Percentiles rank a stretch among this genome's conserved stretches.
phyloP scores from a whole-genome alignment of 2,113 vertebrate species.

The Xenopus laevis region DNA sequence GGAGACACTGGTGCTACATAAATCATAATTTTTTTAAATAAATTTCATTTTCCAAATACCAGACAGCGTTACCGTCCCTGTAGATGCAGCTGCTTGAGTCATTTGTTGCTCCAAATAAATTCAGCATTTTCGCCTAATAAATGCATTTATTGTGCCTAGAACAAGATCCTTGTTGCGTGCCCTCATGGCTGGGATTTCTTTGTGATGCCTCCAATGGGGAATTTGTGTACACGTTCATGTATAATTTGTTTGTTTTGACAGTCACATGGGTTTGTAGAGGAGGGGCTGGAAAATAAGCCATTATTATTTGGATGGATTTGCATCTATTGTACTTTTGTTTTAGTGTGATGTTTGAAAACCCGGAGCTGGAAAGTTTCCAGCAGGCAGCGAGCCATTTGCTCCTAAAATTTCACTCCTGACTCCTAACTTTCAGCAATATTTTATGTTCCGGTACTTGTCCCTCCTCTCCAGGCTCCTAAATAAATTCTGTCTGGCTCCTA shows the following conservation, averaged over 20 bases:
- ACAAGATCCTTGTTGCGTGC: too few relatives aligned
- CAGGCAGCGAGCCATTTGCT: neutral
- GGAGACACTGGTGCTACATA: too few relatives aligned
- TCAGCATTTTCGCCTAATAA: too few relatives aligned
- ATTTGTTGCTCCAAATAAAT: too few relatives aligned
- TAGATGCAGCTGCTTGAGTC: too few relatives aligned
- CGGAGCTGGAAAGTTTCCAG: neutral
- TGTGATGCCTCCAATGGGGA: neutral
- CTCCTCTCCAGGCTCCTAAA: neutral
- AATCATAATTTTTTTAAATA: too few relatives aligned
- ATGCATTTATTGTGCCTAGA: too few relatives aligned
- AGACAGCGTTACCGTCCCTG: too few relatives aligned
- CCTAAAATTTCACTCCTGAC: conserved; percentile 1
- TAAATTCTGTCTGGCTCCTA: neutral
- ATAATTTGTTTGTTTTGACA: neutral
- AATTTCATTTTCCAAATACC: too few relatives aligned
- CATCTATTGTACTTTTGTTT: neutral
- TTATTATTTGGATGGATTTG: neutral
- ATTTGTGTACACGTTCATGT: neutral
- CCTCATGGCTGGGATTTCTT: too few relatives aligned
- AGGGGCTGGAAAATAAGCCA: neutral
- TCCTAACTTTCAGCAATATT: neutral
- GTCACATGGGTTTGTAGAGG: neutral
- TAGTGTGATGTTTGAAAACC: neutral
- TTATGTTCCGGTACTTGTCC: neutral